Evolutionary conservation across 2,888 invertebrate genomes (phyloP), one percentile per base, ranked within the genome.

Genomic region (Troides aeacus): DNA sequence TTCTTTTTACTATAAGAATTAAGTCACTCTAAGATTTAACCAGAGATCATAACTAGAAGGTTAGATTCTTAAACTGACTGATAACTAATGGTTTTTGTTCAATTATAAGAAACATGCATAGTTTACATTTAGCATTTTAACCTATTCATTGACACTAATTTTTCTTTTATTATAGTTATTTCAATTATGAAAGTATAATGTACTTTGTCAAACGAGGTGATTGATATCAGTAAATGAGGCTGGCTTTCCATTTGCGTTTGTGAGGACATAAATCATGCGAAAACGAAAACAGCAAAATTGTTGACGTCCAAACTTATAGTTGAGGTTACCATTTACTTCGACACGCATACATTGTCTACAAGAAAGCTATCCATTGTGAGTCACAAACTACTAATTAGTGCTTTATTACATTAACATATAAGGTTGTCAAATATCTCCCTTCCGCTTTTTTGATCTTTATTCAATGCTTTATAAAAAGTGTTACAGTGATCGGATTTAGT

Each of bases 261-360:
- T 30, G 15, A 64, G 8, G 56, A 64, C 30, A 64, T 64, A 36
- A 56, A 64, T 64, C 64, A 64, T 36, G 53, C 36, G 36, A 64
- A 56, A 63, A 56, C 39, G n/a, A 56, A 64, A 36, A 63, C 15
- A 7, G 17, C 56, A 8, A 24, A 56, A 63, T 30, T n/a, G 64
- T 36, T 56, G 15, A 30, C 64, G 56, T 30, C 56, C n/a, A 36
- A n/a, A 30, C 64, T 56, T 56, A 56, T 64, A 24, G 18, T 18
- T 50, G 36, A 30, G 15, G n/a, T 53, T 56, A 36, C 21, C 18
- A 36, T 46, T 57, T 58, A 50, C 59, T 23, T 58, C 57, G 4
- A 23, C 57, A 58, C 57, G 57, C 57, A 58, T 58, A 57, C 18
- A 57, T 57, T 58, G 21, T 12, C 23, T 7, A 58, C n/a, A 12